Evolutionary conservation across 2,888 invertebrate genomes (phyloP), one percentile per base, ranked within the genome.

Genomic region (Aricia artaxerxes): DNA sequence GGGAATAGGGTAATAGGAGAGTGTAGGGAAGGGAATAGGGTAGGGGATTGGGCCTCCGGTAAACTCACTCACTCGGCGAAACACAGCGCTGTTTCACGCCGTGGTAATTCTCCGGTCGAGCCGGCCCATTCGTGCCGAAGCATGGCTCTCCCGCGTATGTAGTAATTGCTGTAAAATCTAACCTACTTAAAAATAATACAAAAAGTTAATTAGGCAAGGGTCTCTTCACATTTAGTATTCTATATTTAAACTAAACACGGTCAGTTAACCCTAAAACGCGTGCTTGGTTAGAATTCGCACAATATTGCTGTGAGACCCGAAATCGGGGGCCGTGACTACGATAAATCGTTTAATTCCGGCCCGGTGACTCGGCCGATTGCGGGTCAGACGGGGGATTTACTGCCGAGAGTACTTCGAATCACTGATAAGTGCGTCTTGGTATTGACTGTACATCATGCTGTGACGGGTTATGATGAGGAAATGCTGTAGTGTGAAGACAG

Each of bases 281-380:
- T 69, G 4, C 11, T 16, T 13, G 6, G 5, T 35, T 69, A 69
- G 69, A 69, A 69, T 38, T 69, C 35, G 69, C 69, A 88, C 88
- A 90, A 88, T 88, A 89, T 88, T 87, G 87, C 85, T 85, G 86
- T 87, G 88, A 89, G 88, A 88, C 87, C 86, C 86, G 86, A 89
- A 90, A 88, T 88, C 89, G 89, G 84, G 86, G 85, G 88, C 88
- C 90, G 89, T 91, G 91, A 91, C 89, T 89, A 87, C 92, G 88
- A 92, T 93, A 93, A 91, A 93, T 92, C 92, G 92, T 91, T 93
- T 93, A 91, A 92, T 92, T 92, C 92, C 90, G 90, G 89, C 88
- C 89, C 86, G 86, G 90, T 91, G 92, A 90, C 88, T 92, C 87
- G 87, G 84, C 87, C 91, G 91, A 92, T 91, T 90, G 91, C 89